Base-by-base conservation (phyloP, 2,888 invertebrate species). In the Seladonia tumulorum region DNA sequence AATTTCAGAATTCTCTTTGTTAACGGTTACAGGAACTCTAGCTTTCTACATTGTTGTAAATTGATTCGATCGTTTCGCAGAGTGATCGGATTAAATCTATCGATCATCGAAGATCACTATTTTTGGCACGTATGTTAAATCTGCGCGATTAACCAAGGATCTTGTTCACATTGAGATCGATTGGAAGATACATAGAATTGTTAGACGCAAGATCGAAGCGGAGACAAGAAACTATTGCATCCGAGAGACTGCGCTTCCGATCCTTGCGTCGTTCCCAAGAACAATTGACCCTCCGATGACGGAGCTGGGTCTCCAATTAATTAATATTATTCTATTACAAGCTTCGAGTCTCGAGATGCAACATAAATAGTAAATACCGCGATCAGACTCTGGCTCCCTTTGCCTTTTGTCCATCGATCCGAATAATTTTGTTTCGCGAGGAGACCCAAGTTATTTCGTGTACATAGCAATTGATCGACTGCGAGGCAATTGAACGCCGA, bases 401-500 rank as follows among this genome's bases (percentile, higher is more conserved):
- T 60, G 60, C 25, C 25, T 63, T 63, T 63, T 63, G 29, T 29
- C 29, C 16, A 29, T 29, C 66, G 66, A 66, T 66, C 22, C 66
- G 66, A 29, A 35, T 66, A 29, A 35, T 66, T 66, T 66, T 18
- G 66, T 10, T 35, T 1, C 60, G 35, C 8, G 8, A 3, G 2
- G 57, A 29, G 16, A 16, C 16, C 25, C 25, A 14, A 63, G 66
- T 66, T 66, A 66, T 66, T 66, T 29, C 66, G 66, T 29, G 29
- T n/a, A 53, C 49, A 53, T 22, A 53, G 66, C 66, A 35, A 66
- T 66, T 66, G 66, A 66, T 66, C 66, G 66, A 16, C 63, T 29
- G 63, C 63, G 29, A 3, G 8, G 66, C 66, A 66, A 63, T 63
- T 35, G 35, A 66, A 66, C 66, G 29, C 60, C 5, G 60, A 60